These are phyloP conservation scores for Macquaria ambigua DNA, from an alignment of 2,113 vertebrate genomes.

Conservation along the genomic window DNA sequence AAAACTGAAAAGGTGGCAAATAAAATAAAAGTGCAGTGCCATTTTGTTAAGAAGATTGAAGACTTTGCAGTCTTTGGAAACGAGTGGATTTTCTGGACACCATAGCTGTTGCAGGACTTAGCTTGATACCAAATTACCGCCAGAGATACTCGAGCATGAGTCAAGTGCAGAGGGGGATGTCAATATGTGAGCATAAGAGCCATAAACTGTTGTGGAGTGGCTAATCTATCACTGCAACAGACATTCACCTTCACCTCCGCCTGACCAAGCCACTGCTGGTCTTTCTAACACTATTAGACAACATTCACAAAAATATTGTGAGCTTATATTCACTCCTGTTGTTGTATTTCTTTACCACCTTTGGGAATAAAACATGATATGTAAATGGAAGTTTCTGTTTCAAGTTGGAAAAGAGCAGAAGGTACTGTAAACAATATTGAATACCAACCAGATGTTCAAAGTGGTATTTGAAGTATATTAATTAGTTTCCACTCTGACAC, in stretches of 20 bases:
- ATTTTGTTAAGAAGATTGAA: slow-evolving; percentile 38
- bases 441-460: slow-evolving; percentile 18
- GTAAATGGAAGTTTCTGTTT: neutral
- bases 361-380: slow-evolving; percentile 7
- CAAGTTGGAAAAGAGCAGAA: neutral
- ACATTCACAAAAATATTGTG: neutral
- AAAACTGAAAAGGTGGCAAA: slow-evolving; percentile 49
- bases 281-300: neutral
- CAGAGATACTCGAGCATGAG: slow-evolving; percentile 36
- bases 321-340: neutral
- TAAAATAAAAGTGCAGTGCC: slow-evolving; percentile 66
- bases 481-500: slow-evolving; percentile 14
- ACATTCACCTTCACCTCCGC: slow-evolving; percentile 14
- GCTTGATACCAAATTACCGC: slow-evolving; percentile 16
- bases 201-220: slow-evolving; percentile 16
- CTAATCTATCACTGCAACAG: slow-evolving; percentile 21
- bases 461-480: slow-evolving; percentile 19
- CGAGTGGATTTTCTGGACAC: slow-evolving; percentile 55
- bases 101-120: neutral
- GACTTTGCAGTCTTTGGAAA: slow-evolving; percentile 28
- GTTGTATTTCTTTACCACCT: neutral
- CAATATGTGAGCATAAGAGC: slow-evolving; percentile 13
- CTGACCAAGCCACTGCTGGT: slow-evolving; percentile 9
- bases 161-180: slow-evolving; percentile 39
- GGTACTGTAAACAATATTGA: slow-evolving; percentile 37